These are phyloP conservation scores for Ochropleura plecta DNA, from an alignment of 2,888 invertebrate species.

Conservation along the genomic window DNA sequence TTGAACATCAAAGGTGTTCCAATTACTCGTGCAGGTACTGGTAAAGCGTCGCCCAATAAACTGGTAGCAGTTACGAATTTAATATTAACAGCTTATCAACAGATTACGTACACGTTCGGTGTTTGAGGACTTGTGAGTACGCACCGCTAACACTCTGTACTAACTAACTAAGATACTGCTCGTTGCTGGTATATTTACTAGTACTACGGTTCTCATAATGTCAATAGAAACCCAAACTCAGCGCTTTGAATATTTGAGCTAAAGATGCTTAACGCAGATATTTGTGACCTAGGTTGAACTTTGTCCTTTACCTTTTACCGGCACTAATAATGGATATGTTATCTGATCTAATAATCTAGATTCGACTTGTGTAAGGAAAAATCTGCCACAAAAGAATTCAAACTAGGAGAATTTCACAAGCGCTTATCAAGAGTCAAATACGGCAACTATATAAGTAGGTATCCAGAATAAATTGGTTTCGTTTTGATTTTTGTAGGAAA, in stretches of 20 bases:
- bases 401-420: background rate
- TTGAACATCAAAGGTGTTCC: conserved; percentile 4
- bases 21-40: background rate
- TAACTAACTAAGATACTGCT: background rate
- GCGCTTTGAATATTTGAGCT: too few relatives aligned
- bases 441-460: background rate
- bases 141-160: background rate
- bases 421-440: background rate
- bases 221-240: background rate
- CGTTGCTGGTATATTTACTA: background rate
- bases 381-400: conserved; percentile 16
- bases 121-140: background rate
- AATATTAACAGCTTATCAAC: too few relatives aligned
- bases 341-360: conserved; percentile 50
- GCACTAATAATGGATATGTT: conserved; percentile 16
- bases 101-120: background rate
- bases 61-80: background rate
- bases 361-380: conserved; percentile 15
- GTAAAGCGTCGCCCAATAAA: background rate
- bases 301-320: conserved; percentile 23
- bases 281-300: conserved; percentile 33
- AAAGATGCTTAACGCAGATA: background rate
- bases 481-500: background rate
- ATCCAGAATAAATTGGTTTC: background rate
- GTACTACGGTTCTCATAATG: too few relatives aligned